Evolutionary conservation across 2,888 invertebrate genomes (phyloP), one percentile per base, ranked within the genome.

Genomic region (Lottia gigantea): DNA sequence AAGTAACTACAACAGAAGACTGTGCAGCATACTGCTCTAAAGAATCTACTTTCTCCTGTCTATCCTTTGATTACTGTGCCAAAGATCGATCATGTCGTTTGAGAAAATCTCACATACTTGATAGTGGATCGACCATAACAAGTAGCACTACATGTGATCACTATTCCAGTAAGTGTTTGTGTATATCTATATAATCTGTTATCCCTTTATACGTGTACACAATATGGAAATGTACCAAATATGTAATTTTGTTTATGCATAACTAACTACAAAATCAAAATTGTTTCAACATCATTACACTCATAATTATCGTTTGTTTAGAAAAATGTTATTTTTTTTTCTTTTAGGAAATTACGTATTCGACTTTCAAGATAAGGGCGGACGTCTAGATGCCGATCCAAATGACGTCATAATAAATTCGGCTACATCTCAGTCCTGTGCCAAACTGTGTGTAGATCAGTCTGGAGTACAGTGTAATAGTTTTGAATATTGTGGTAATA

Each of bases 1-100:
- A 74, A 25, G 72, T 77, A 11, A 47, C 19, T 7, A 71, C 72
- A 0, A 74, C 72, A 7, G 74, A 79, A 64, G 68, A 76, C 45
- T 83, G 83, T 64, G 82, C 83, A 14, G 74, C 76, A 45, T 66
- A 65, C 62, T 82, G 82, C 65, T 73, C 74, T 4, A 64, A 66
- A 46, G 69, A 71, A 49, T 66, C 73, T 4, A 71, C 67, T 15
- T 76, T 75, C 23, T 25, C 61, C 3, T 80, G 80, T 67, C 71
- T 75, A 62, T 76, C 78, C 12, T 80, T 80, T 71, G 77, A 80
- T 61, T 78, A 73, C 66, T 80, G 80, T 62, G 15, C 66, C n/a
- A 49, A 64, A 47, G 65, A 68, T 12, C 66, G 73, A n/a, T 65
- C 69, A 16, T 80, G 80, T 68, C 62, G 71, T n/a, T 68, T 80